Evolutionary conservation across 2,113 vertebrate genomes (phyloP).

Genomic region (Carassius gibelio): DNA sequence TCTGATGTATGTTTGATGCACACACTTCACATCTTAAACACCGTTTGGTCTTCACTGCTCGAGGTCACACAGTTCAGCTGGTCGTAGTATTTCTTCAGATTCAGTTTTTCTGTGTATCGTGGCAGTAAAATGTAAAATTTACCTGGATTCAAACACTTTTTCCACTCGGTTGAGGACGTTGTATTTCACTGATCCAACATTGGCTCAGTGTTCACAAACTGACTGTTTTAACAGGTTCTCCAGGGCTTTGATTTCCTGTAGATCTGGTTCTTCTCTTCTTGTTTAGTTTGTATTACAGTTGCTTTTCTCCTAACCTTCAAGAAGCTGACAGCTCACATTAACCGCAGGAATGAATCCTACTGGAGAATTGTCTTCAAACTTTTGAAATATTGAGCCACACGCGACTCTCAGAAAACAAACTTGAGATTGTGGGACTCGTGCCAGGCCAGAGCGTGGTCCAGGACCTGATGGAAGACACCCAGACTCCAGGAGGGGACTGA

Average conservation of each 20-base stretch:
- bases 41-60: neutral
- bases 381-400: too few relatives aligned
- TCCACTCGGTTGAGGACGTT: neutral
- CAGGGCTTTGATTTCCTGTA: neutral
- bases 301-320: neutral
- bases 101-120: too few relatives aligned
- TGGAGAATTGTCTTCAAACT: neutral
- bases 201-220: neutral
- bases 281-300: neutral
- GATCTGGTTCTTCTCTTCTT: neutral
- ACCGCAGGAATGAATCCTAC: neutral
- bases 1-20: conserved; percentile 51
- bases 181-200: neutral
- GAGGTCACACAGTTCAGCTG: neutral
- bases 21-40: conserved; percentile 3
- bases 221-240: neutral
- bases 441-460: too few relatives aligned
- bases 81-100: too few relatives aligned
- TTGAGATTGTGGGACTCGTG: too few relatives aligned
- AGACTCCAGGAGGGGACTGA: too few relatives aligned
- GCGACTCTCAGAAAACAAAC: too few relatives aligned
- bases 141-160: neutral
- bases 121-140: neutral
- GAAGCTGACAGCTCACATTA: neutral
- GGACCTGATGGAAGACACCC: too few relatives aligned